Evolutionary conservation across 2,888 invertebrate genomes (phyloP).

Genomic region (Cryptus viduatorius): DNA sequence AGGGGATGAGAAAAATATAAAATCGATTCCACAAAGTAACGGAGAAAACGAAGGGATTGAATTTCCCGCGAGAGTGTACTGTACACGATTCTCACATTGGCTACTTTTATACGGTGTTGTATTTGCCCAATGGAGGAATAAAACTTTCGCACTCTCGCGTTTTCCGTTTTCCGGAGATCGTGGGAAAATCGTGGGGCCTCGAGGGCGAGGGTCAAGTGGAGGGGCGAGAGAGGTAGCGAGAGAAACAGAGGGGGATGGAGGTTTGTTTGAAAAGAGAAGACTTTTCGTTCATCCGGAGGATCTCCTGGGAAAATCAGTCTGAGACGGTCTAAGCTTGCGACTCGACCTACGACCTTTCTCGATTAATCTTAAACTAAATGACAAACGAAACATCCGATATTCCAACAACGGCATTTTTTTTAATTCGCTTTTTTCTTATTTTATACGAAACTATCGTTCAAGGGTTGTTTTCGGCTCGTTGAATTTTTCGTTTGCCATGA

Average conservation of each 20-base stretch:
- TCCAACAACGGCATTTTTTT: neutral
- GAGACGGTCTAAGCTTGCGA: constrained; percentile 45
- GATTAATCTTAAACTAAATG: neutral
- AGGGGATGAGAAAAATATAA: constrained; percentile 10
- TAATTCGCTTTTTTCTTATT: constrained; percentile 5
- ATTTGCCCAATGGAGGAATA: constrained; percentile 68
- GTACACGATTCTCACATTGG: constrained; percentile 58
- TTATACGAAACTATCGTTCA: neutral
- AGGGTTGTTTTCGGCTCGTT: constrained; percentile 1
- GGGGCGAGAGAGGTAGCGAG: neutral
- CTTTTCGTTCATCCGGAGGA: constrained; percentile 49
- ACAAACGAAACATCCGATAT: constrained; percentile 2
- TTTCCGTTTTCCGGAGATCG: constrained; percentile 21
- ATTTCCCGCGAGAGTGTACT: constrained; percentile 32
- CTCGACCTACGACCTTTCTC: constrained; percentile 38
- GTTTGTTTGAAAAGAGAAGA: constrained; percentile 56
- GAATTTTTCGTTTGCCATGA: constrained; percentile 12
- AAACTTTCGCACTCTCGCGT: constrained; percentile 66
- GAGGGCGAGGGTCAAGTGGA: constrained; percentile 25
- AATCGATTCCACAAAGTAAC: neutral
- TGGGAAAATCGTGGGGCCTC: constrained; percentile 22
- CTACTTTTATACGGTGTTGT: constrained; percentile 66
- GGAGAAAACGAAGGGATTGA: constrained; percentile 1
- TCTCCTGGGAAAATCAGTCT: constrained; percentile 53
- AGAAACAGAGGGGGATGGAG: constrained; percentile 5